phyloP scores from a whole-genome alignment of 2,113 vertebrate species.

The Megatriorchis doriae region DNA sequence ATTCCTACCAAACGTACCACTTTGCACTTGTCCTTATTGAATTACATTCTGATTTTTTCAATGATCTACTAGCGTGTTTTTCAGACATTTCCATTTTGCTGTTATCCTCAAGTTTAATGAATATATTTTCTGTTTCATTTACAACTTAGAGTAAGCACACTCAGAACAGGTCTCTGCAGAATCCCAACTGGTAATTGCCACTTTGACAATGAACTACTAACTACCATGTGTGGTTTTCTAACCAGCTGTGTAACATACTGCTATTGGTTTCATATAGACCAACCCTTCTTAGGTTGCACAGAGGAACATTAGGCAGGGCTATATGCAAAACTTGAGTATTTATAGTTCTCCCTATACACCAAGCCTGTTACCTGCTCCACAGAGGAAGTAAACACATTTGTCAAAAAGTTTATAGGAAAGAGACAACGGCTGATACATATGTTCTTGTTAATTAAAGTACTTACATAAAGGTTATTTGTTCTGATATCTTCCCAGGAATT shows the following conservation, averaged over 20 bases:
- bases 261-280: neutral
- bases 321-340: neutral
- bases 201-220: neutral
- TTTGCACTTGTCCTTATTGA: neutral
- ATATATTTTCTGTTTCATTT: neutral
- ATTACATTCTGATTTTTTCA: neutral
- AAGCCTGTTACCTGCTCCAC: too few relatives aligned
- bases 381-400: neutral
- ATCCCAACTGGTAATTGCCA: neutral
- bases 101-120: neutral
- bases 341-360: neutral
- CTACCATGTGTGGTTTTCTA: neutral
- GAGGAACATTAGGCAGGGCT: neutral
- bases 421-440: fast-evolving
- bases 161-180: neutral
- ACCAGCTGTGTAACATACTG: neutral
- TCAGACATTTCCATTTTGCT: neutral
- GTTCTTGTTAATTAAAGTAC: neutral
- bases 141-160: neutral
- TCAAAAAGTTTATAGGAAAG: neutral
- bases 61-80: neutral
- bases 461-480: neutral
- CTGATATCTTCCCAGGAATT: neutral
- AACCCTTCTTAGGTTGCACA: too few relatives aligned
- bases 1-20: neutral